Evolutionary conservation across 1,140 invertebrate genomes (phyloP).

Genomic region (Sitophilus oryzae): DNA sequence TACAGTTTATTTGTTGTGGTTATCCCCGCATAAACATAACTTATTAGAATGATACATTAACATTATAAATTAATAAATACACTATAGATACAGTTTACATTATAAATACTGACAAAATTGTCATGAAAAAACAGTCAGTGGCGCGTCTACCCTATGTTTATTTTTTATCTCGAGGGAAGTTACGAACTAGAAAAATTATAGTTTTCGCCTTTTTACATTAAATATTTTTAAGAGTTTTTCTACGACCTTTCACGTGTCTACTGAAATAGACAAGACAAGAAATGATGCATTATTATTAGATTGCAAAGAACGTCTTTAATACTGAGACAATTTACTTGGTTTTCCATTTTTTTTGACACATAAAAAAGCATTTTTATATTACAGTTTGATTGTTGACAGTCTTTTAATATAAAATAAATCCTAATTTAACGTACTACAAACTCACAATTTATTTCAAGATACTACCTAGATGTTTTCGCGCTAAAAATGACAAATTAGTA

Average conservation of each 20-base stretch:
- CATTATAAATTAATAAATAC: constrained; percentile 25
- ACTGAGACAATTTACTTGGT: no score
- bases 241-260: background rate
- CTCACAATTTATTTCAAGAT: no score
- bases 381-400: background rate
- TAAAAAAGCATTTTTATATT: background rate
- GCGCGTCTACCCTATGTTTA: constrained; percentile 9
- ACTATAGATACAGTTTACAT: constrained; percentile 23
- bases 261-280: background rate
- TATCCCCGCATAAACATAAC: constrained; percentile 3
- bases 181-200: constrained; percentile 3
- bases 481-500: no score
- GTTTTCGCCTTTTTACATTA: background rate
- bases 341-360: background rate
- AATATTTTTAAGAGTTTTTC: background rate
- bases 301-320: background rate
- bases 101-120: constrained; percentile 25
- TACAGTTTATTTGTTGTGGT: background rate
- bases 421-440: no score
- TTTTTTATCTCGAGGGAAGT: constrained; percentile 5
- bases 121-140: constrained; percentile 24
- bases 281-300: background rate
- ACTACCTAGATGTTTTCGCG: no score
- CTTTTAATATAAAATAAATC: background rate
- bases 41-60: constrained; percentile 2